These are phyloP conservation scores for Uropsilus gracilis DNA, from an alignment of 2,113 vertebrate species.

Conservation along the genomic window DNA sequence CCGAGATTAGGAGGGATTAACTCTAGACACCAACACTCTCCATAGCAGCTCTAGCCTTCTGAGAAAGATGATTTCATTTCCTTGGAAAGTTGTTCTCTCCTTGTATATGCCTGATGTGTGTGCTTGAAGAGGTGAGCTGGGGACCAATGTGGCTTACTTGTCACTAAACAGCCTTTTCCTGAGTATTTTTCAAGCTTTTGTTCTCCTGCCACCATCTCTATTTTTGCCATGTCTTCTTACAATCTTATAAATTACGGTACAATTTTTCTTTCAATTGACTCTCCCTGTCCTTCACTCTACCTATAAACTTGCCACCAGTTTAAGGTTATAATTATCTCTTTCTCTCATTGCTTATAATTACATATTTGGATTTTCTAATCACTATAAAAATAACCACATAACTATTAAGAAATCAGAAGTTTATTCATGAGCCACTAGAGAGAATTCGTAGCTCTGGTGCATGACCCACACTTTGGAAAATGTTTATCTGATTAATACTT, in stretches of 20 bases:
- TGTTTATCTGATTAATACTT: background rate
- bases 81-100: background rate
- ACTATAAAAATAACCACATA: background rate
- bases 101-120: background rate
- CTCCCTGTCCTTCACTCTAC: background rate
- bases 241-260: background rate
- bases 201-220: background rate
- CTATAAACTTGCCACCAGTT: background rate
- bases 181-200: background rate
- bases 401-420: background rate
- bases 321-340: background rate
- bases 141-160: background rate
- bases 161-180: background rate
- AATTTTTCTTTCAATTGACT: constrained; percentile 22
- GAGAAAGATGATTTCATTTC: background rate
- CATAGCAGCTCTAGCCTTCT: background rate
- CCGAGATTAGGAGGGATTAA: background rate
- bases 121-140: background rate
- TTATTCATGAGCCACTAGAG: background rate
- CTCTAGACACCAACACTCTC: background rate
- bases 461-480: background rate
- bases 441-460: background rate
- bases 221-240: background rate
- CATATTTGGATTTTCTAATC: background rate
- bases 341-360: background rate